phyloP scores from a whole-genome alignment of 1,140 invertebrate genomes.

The Hyles vespertilio region DNA sequence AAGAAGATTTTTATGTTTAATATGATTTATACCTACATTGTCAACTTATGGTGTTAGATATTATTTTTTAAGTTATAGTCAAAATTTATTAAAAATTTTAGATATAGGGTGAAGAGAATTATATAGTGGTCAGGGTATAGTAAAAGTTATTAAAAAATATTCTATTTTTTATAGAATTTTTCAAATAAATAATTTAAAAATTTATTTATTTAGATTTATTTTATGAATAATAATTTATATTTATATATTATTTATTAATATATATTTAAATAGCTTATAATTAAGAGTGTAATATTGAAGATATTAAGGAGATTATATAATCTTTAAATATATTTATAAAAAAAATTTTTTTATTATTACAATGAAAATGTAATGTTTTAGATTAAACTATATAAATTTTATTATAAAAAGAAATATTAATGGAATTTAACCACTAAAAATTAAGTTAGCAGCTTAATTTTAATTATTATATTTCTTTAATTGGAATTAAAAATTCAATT shows the following conservation, averaged over 20 bases:
- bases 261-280: slow-evolving; percentile 77
- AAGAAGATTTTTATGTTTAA: too few relatives aligned
- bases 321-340: slow-evolving; percentile 60
- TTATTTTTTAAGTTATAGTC: slow-evolving; percentile 36
- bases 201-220: too few relatives aligned
- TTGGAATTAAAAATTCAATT: slow-evolving; percentile 65
- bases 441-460: slow-evolving; percentile 71
- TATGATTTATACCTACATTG: slow-evolving; percentile 15
- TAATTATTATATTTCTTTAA: slow-evolving; percentile 11
- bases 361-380: slow-evolving; percentile 78
- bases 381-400: slow-evolving; percentile 66
- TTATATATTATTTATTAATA: too few relatives aligned
- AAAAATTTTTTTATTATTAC: slow-evolving; percentile 68
- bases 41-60: slow-evolving; percentile 48
- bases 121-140: slow-evolving; percentile 35
- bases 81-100: slow-evolving; percentile 49
- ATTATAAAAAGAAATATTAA: slow-evolving; percentile 8
- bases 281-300: slow-evolving; percentile 77
- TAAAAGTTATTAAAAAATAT: slow-evolving; percentile 8
- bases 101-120: slow-evolving; percentile 72
- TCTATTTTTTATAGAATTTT: slow-evolving; percentile 23
- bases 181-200: slow-evolving; percentile 68
- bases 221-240: too few relatives aligned
- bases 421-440: slow-evolving; percentile 12
- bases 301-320: slow-evolving; percentile 63